Evolutionary conservation across 2,113 vertebrate genomes (phyloP).

Genomic region (Empidonax alnorum): DNA sequence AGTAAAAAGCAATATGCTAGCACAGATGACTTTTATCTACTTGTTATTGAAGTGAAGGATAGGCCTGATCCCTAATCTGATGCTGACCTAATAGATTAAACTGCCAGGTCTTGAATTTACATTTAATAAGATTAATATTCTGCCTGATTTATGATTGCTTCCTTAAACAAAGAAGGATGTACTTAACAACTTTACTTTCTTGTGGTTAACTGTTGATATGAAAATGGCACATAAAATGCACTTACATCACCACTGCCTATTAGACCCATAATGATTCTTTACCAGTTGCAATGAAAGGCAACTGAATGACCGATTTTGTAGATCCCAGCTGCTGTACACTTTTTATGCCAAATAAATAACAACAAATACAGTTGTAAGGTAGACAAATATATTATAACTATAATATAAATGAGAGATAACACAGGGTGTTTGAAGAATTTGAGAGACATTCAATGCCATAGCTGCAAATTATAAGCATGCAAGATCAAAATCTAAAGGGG

Average conservation of each 20-base stretch:
- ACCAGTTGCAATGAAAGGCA: constrained; percentile 70
- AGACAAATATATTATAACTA: constrained; percentile 59
- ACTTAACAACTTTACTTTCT: constrained; percentile 69
- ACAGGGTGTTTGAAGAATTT: neutral
- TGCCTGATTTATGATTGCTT: constrained; percentile 57
- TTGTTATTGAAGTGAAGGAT: neutral
- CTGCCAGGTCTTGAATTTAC: constrained; percentile 28
- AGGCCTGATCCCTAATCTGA: neutral
- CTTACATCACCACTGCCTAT: constrained; percentile 68
- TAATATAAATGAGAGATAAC: constrained; percentile 37
- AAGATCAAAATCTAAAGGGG: neutral
- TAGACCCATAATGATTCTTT: constrained; percentile 67
- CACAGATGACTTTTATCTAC: neutral
- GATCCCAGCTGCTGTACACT: constrained; percentile 39
- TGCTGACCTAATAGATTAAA: constrained; percentile 35
- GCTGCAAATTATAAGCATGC: neutral
- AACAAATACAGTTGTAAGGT: constrained; percentile 58
- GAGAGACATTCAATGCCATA: neutral
- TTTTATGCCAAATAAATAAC: constrained; percentile 20
- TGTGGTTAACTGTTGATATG: constrained; percentile 68
- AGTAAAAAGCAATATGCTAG: neutral
- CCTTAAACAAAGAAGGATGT: constrained; percentile 50
- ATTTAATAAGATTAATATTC: constrained; percentile 60
- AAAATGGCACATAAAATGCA: constrained; percentile 66
- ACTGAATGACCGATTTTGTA: constrained; percentile 67